These are phyloP conservation scores for Pipra filicauda DNA, from an alignment of 2,113 vertebrate species.

Conservation along the genomic window DNA sequence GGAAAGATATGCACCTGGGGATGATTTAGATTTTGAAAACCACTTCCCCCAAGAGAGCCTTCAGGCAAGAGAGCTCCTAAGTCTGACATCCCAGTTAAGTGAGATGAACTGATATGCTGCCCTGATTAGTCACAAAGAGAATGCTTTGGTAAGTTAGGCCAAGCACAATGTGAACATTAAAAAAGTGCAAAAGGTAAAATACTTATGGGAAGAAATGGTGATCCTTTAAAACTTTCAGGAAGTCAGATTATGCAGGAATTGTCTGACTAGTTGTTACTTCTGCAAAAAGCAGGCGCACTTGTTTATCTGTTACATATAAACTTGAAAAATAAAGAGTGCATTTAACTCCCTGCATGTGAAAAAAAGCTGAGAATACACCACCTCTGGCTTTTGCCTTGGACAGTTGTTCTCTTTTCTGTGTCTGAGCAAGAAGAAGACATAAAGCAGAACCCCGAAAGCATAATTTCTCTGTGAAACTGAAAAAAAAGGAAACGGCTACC, in stretches of 20 bases:
- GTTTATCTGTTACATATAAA: background rate
- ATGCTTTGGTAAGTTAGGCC: background rate
- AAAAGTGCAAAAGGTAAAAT: background rate
- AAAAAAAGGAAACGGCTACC: background rate
- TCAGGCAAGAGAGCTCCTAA: background rate
- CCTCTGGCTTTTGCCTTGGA: background rate
- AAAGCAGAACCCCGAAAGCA: background rate
- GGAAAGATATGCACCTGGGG: constrained; percentile 6
- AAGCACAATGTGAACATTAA: background rate
- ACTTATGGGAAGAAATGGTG: background rate
- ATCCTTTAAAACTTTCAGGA: background rate
- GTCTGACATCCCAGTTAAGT: background rate
- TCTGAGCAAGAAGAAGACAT: background rate
- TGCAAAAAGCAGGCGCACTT: background rate
- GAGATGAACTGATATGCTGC: background rate
- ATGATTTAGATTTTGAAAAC: constrained; percentile 38
- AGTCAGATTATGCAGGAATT: background rate
- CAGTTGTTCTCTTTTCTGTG: background rate
- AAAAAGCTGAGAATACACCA: background rate
- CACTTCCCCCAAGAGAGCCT: background rate
- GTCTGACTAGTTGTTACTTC: background rate
- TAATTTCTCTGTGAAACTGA: background rate
- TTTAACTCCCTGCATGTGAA: background rate
- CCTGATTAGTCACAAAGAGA: constrained; percentile 23
- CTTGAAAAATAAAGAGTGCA: background rate